These are phyloP conservation scores for Drosophila murphyi DNA, from an alignment of 1,140 invertebrate genomes.

Conservation along the genomic window DNA sequence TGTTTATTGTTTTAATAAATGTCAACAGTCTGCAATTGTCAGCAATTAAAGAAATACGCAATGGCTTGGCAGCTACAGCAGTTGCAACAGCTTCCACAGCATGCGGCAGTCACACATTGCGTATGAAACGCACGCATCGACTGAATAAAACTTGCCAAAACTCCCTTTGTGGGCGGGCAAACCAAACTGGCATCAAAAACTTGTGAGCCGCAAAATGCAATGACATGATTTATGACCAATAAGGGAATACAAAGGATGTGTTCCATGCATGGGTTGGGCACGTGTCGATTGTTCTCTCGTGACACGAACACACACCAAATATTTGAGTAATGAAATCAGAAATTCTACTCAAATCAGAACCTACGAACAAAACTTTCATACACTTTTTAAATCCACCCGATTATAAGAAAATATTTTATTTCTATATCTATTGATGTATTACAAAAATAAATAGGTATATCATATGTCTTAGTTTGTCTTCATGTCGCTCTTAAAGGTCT, in stretches of 20 bases:
- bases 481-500: not conserved
- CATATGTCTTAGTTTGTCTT: not conserved
- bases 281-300: not conserved
- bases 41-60: slow-evolving; percentile 65
- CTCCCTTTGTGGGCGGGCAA: slow-evolving; percentile 31
- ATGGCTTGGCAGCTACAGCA: slow-evolving; percentile 3
- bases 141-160: slow-evolving; percentile 38
- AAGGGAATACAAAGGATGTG: slow-evolving; percentile 23
- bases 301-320: not conserved
- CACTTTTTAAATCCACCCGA: no score
- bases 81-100: slow-evolving; percentile 23
- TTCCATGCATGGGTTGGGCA: not conserved
- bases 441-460: not conserved
- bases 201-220: slow-evolving; percentile 49
- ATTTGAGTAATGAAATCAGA: no score
- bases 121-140: slow-evolving; percentile 55
- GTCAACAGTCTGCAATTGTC: slow-evolving; percentile 64
- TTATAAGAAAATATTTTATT: not conserved
- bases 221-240: slow-evolving; percentile 59
- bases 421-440: not conserved
- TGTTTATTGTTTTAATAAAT: slow-evolving; percentile 82
- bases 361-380: no score
- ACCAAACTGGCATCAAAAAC: slow-evolving; percentile 32
- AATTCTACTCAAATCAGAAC: no score
- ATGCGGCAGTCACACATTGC: slow-evolving; percentile 44